Percentiles rank a stretch among this genome's conserved stretches.
These are phyloP conservation scores for Microtus californicus DNA, from an alignment of 2,797 vertebrate species.

Conservation along the genomic window DNA sequence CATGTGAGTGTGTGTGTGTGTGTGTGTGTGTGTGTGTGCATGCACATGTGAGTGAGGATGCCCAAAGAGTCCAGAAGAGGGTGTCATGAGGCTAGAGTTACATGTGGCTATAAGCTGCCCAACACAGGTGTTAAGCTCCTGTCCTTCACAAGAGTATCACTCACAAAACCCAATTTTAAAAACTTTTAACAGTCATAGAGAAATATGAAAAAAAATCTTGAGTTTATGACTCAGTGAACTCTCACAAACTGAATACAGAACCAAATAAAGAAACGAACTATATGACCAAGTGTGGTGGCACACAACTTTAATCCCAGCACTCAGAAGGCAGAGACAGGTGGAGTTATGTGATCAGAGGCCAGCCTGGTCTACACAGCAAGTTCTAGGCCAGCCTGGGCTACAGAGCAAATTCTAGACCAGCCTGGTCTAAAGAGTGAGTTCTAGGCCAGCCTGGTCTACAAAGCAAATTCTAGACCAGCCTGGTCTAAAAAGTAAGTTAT, in stretches of 20 bases:
- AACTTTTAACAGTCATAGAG: slow-evolving; percentile 15
- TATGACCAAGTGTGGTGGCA: not conserved
- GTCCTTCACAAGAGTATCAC: not conserved
- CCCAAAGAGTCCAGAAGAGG: not conserved
- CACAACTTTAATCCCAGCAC: not conserved
- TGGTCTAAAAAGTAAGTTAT: too few species aligned
- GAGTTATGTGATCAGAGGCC: not conserved
- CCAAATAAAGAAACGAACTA: not conserved
- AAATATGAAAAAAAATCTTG: slow-evolving; percentile 12
- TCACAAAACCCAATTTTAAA: not conserved
- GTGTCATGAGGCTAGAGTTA: not conserved
- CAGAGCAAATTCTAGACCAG: not conserved
- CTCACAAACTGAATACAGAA: not conserved
- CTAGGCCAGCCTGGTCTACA: not conserved
- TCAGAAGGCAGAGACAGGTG: not conserved
- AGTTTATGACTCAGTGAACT: not conserved
- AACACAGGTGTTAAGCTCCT: not conserved
- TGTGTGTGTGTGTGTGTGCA: not conserved
- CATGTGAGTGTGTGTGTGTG: not conserved
- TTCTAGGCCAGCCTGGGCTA: not conserved
- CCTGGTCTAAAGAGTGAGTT: too few species aligned
- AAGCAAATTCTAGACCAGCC: not conserved
- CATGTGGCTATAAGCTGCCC: not conserved
- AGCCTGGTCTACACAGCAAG: not conserved
- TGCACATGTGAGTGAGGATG: not conserved